Percentiles rank a stretch among this genome's conserved stretches.
phyloP scores from a whole-genome alignment of 2,888 invertebrate species.

The Alentia gelatinosa region DNA sequence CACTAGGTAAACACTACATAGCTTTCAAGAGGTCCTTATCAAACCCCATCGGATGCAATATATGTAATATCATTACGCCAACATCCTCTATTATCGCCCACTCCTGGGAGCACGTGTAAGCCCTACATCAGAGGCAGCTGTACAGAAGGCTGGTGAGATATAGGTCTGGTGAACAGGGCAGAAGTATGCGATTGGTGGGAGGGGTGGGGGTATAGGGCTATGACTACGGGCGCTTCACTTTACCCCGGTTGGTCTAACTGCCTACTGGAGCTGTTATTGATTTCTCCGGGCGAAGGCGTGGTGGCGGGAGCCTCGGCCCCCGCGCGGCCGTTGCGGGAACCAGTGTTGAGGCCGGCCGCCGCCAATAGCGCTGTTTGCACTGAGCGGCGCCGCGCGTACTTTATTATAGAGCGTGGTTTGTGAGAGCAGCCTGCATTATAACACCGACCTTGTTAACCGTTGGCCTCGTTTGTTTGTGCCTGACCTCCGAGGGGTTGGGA shows the following conservation, averaged over 20 bases:
- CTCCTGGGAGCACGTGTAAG: no score
- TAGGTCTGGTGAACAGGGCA: no score
- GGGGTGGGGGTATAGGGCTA: no score
- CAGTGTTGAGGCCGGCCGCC: background rate
- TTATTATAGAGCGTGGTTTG: background rate
- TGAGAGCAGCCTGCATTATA: background rate
- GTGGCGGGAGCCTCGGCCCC: background rate
- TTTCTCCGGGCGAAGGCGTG: background rate
- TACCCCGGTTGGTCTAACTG: background rate
- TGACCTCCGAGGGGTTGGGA: no score
- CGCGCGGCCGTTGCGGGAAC: background rate
- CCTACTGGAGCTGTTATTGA: constrained; percentile 1
- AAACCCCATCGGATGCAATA: no score
- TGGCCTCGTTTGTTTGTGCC: background rate
- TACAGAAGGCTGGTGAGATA: no score
- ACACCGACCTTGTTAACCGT: background rate
- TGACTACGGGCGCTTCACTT: background rate
- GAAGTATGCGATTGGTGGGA: no score
- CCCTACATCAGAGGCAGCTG: no score
- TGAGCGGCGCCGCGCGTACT: background rate
- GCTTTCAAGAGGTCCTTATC: no score
- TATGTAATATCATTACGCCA: no score
- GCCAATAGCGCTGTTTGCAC: background rate
- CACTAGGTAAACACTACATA: no score
- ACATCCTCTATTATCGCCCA: no score